Base-by-base conservation (phyloP, 2,888 invertebrate genomes). In the Hartigia nigra region DNA sequence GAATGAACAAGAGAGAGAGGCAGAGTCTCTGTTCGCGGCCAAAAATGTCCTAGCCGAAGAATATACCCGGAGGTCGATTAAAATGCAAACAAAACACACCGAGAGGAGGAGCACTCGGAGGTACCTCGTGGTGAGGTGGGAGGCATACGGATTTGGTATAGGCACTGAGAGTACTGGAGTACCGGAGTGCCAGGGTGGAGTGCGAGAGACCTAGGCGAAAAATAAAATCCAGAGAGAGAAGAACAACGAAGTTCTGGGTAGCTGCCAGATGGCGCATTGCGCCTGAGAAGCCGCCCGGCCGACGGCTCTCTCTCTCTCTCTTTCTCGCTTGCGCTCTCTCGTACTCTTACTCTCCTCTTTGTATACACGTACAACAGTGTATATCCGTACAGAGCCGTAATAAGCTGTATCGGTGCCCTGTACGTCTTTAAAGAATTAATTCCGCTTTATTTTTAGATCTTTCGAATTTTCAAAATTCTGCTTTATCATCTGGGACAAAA, bases 241-340 rank as follows among this genome's bases (percentile, higher is more conserved):
- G 36, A 76, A 31, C 76, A 77, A 75, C 75, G 82, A 82, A 83
- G 83, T 87, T 86, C 84, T 88, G 87, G 87, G 82, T 80, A 84
- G 81, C 81, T 87, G 87, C 87, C 87, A 88, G 86, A 85, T 88
- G 86, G 87, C 86, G 87, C 87, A 87, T 84, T 87, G 86, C 87
- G 87, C 86, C 82, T 81, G 81, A 78, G 79, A 86, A 84, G 78
- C 82, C 81, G 77, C 80, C 84, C 80, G 9, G 55, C 55, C 55
- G 55, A 55, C 9, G 55, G 55, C 23, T 55, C 55, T 9, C 9
- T 55, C 23, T 9, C 9, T 55, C 55, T 23, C 55, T 23, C 14
- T 55, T 23, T 55, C 55, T 55, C 55, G 23, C 9, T 5, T 9
- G 4, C 23, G 23, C 55, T 55, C 55, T 55, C 55, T 55, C 9